A percentile compares a stretch with the other conserved stretches of the same genome.
Conservation (phyloP, 2,888 invertebrate genomes). For the Drosophila helvetica region DNA sequence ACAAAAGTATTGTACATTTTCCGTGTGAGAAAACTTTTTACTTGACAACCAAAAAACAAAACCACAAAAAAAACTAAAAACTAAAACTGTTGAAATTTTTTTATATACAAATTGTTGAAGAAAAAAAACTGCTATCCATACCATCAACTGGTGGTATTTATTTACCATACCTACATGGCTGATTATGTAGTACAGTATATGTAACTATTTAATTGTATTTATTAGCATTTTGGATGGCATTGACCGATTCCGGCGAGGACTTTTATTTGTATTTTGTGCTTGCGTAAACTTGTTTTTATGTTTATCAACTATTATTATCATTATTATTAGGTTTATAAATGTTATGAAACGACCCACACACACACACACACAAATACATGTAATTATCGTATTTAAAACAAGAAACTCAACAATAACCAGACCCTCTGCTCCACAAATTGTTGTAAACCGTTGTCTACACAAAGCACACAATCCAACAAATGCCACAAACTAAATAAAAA, state of each 20-base stretch:
- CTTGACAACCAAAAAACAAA: conserved; percentile 72
- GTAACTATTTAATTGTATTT: conserved; percentile 71
- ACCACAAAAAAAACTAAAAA: conserved; percentile 23
- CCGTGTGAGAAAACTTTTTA: conserved; percentile 74
- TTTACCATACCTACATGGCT: conserved; percentile 38
- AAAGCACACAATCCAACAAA: conserved; percentile 40
- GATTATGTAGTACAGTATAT: conserved; percentile 30
- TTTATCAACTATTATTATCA: conserved; percentile 55
- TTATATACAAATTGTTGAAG: conserved; percentile 71
- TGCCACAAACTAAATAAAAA: conserved; percentile 38
- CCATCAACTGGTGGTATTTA: conserved; percentile 70
- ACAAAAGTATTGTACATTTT: conserved; percentile 73
- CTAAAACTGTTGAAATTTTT: conserved; percentile 75
- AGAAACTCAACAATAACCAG: conserved; percentile 27
- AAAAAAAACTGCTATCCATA: conserved; percentile 57
- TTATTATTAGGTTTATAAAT: conserved; percentile 72
- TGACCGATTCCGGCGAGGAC: conserved; percentile 56
- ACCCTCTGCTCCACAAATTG: conserved; percentile 32
- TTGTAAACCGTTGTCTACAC: conserved; percentile 49
- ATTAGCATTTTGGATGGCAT: conserved; percentile 69
- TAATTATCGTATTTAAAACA: conserved; percentile 11
- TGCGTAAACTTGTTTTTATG: conserved; percentile 50
- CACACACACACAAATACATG: conserved; percentile 29
- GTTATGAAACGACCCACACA: conserved; percentile 49
- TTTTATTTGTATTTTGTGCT: conserved; percentile 72